Evolutionary conservation across 2,888 invertebrate genomes (phyloP).

Genomic region (Polyploca ridens): DNA sequence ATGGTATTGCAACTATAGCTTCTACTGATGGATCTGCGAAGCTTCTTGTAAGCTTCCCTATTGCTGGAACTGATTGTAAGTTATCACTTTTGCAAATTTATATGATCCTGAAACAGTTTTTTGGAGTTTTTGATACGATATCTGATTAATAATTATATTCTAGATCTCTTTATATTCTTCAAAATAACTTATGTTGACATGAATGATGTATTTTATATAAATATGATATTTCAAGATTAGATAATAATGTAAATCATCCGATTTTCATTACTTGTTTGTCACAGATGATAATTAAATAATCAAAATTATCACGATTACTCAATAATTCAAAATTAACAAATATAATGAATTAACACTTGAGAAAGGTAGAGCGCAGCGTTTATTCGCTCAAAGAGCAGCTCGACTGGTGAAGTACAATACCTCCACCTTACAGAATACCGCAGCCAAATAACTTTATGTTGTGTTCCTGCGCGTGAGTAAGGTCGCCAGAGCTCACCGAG

Average conservation of each 20-base stretch:
- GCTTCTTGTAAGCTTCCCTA: constrained; percentile 85
- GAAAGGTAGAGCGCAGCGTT: too few species aligned
- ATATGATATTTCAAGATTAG: not conserved
- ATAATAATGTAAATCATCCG: not conserved
- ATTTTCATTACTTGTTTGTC: too few species aligned
- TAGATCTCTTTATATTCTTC: not conserved
- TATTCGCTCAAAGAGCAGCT: too few species aligned
- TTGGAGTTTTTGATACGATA: too few species aligned
- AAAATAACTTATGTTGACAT: not conserved
- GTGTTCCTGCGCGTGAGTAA: too few species aligned
- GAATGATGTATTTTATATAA: not conserved
- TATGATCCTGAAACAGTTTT: not conserved
- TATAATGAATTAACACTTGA: too few species aligned
- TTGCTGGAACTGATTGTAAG: constrained; percentile 60
- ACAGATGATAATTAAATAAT: not conserved
- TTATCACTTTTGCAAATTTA: not conserved
- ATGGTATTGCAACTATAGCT: constrained; percentile 48
- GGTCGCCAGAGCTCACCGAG: too few species aligned
- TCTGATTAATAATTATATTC: not conserved
- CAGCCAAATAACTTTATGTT: too few species aligned
- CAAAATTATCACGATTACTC: not conserved
- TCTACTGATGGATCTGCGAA: constrained; percentile 84
- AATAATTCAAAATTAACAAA: not conserved
- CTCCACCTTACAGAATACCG: too few species aligned
- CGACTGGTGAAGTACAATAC: too few species aligned